Percentiles rank a stretch among this genome's conserved stretches.
These are phyloP conservation scores for Tauraco erythrolophus DNA, from an alignment of 2,113 vertebrate species.

Conservation along the genomic window DNA sequence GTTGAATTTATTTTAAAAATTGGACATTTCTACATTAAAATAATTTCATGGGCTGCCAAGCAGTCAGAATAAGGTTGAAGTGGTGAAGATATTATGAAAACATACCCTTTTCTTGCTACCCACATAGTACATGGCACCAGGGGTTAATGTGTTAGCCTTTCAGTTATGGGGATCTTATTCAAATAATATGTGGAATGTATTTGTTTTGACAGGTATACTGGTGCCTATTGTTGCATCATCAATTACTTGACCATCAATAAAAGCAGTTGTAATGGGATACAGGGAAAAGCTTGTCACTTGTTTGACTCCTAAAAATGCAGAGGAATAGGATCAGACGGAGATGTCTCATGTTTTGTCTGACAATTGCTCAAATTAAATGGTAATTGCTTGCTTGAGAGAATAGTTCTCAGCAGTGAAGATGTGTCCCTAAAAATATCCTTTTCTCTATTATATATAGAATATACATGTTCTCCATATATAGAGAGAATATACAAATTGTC, in stretches of 20 bases:
- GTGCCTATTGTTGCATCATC: not conserved
- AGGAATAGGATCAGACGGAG: not conserved
- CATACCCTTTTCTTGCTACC: not conserved
- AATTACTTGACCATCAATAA: not conserved
- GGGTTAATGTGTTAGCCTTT: not conserved
- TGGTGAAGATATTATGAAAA: not conserved
- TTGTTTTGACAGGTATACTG: not conserved
- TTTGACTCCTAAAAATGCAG: not conserved
- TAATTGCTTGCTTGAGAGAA: not conserved
- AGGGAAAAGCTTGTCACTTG: not conserved
- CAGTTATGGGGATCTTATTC: not conserved
- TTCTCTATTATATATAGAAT: not conserved
- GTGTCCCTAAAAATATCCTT: not conserved
- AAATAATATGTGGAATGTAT: not conserved
- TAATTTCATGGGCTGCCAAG: not conserved
- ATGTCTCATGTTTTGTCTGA: not conserved
- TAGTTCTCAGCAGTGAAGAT: not conserved
- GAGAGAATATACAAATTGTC: not conserved
- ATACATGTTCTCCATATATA: not conserved
- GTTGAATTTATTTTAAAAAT: not conserved
- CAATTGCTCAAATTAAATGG: not conserved
- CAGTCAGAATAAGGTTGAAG: not conserved
- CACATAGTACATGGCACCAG: not conserved
- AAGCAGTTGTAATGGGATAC: not conserved
- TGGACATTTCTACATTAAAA: not conserved